Conservation (phyloP, 2,797 vertebrate species). For the Lepilemur ruficaudatus region DNA sequence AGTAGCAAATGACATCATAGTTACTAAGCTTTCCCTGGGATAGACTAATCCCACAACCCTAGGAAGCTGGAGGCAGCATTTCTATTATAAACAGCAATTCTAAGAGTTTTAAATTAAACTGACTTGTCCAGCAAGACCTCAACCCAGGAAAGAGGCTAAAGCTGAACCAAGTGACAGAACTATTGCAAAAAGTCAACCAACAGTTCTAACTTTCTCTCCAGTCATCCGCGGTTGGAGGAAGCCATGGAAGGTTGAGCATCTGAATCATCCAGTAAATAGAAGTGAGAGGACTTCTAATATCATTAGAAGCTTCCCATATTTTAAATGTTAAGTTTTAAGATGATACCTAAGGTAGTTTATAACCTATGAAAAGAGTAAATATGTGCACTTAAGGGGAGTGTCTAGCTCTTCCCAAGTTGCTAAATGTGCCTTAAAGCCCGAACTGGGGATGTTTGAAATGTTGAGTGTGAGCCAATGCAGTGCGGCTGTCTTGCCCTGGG, state of each 20-base stretch:
- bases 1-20: not conserved
- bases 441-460: not conserved
- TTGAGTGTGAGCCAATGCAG: not conserved
- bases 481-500: fast-evolving
- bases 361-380: not conserved
- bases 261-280: not conserved
- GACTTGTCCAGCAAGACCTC: conserved; percentile 36
- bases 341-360: not conserved
- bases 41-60: not conserved
- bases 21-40: not conserved
- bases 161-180: not conserved
- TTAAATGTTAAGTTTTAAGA: not conserved
- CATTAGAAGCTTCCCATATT: not conserved
- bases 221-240: not conserved
- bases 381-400: not conserved
- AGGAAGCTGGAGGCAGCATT: not conserved
- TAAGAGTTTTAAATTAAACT: conserved; percentile 15
- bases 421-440: not conserved
- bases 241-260: not conserved
- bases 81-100: not conserved
- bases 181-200: not conserved
- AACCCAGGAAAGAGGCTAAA: not conserved
- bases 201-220: not conserved
- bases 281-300: not conserved
- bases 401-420: not conserved